Percentiles rank a stretch among this genome's conserved stretches.
Conservation (phyloP, 2,888 invertebrate species). For the Osedax frankpressi region DNA sequence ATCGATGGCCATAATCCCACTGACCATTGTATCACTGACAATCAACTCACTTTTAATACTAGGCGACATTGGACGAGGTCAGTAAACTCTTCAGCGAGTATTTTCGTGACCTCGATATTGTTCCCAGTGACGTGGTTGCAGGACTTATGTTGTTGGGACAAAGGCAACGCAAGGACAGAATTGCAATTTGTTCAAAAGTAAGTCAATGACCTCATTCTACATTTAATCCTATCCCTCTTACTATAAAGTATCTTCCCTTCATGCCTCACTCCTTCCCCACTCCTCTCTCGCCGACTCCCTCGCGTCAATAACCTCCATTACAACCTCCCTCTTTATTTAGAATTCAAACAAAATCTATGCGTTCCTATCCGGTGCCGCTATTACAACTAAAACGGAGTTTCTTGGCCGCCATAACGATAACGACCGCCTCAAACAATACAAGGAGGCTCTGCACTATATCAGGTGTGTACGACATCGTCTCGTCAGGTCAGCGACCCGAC, state of each 20-base stretch:
- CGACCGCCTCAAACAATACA: constrained; percentile 41
- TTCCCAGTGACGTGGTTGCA: constrained; percentile 70
- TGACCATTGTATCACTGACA: not conserved
- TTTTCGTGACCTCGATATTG: constrained; percentile 73
- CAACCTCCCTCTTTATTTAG: constrained; percentile 48
- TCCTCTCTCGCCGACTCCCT: not conserved
- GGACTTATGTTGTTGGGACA: constrained; percentile 66
- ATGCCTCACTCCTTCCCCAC: not conserved
- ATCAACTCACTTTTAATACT: not conserved
- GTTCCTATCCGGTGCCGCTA: constrained; percentile 69
- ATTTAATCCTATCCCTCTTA: too few relatives aligned
- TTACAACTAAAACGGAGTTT: constrained; percentile 68
- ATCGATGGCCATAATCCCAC: too few relatives aligned
- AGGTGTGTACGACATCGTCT: too few relatives aligned
- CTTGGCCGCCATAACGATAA: constrained; percentile 61
- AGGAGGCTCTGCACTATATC: constrained; percentile 59
- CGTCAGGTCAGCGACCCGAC: too few relatives aligned
- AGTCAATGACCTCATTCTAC: too few relatives aligned
- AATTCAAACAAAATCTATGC: constrained; percentile 69
- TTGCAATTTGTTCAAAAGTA: constrained; percentile 36
- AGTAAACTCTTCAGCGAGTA: constrained; percentile 70
- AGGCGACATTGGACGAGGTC: constrained; percentile 52
- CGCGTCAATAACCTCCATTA: not conserved
- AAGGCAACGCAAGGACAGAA: constrained; percentile 64
- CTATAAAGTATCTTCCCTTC: too few relatives aligned